Evolutionary conservation across 2,888 invertebrate genomes (phyloP), one percentile per base, ranked within the genome.

Genomic region (Agrochola litura): DNA sequence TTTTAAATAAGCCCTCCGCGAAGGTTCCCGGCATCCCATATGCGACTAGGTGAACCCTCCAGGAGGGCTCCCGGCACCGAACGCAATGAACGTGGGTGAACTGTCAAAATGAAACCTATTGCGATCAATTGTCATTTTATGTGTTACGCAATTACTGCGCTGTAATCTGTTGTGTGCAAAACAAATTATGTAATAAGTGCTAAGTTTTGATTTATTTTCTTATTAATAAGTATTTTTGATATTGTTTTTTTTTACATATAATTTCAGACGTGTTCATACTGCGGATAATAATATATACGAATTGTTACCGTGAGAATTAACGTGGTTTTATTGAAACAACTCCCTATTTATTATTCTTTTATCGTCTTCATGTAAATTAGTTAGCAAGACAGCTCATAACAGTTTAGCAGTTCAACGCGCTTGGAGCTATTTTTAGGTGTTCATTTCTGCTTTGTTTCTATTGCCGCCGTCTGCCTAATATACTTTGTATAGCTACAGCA

Each of bases 261-360:
- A 66, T 72, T 83, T 83, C n/a, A 58, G 52, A 81, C 6, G 25
- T 75, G 30, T 81, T 74, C 68, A 74, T 71, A n/a, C 4, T 65
- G n/a, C 73, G 68, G 66, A 49, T 69, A 76, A 80, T 65, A 81
- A 77, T 80, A 81, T 85, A 82, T 84, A 84, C 66, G 60, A 82
- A 75, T 43, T 82, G 85, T 78, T 84, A 76, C 69, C 66, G 69
- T 78, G 64, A 73, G 52, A 78, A 79, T 37, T 46, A 63, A 49
- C 0, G 41, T 74, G 10, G 54, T 81, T 84, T 84, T 85, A 82
- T 84, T 82, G 54, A 25, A 37, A 3, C 9, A 58, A 25, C 14
- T n/a, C 56, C 46, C 56, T 67, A 43, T 72, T 84, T 67, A 77
- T 52, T 74, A 77, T 84, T 77, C 81, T 25, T 10, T 84, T 74